Evolutionary conservation across 2,797 vertebrate genomes (phyloP), one percentile per base, ranked within the genome.

Genomic region (Melanotaenia maccullochi): DNA sequence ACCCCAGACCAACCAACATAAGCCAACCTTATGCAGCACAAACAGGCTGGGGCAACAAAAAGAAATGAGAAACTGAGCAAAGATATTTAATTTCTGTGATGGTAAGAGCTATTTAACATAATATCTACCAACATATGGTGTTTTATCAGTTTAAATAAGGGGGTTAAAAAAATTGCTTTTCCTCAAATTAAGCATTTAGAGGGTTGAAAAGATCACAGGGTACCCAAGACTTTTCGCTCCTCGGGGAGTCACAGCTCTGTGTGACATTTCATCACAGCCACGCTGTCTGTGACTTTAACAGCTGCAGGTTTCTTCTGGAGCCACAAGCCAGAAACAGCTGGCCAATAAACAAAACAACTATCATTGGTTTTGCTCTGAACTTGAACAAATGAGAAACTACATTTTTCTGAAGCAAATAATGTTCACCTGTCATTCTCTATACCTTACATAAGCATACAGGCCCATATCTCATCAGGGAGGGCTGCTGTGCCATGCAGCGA

Each of bases 191-290:
- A 64, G 14, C 52, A 47, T 32, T 35, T n/a, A 36, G 5, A 5
- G 60, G 0, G 52, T 47, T 20, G 20, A 4, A 67, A 33, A 4
- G 44, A 55, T 16, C 22, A 20, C 20, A 16, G 44, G 54, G 6
- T 2, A 16, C 11, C n/a, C 11, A 42, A 42, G n/a, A 67, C 33
- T 57, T 73, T 57, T 44, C 54, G 56, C 38, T 32, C 49, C 60
- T 56, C 35, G 32, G 61, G 65, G 20, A n/a, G 13, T n/a, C 22
- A 1, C 13, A 47, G 16, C 70, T 33, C 69, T 58, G 4, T 11
- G 30, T 65, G 24, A 65, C 62, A 60, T 49, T 35, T 7, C 3
- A 51, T 14, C 54, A 12, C 5, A 54, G 22, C 35, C 22, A 44
- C 0, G 9, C 22, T 55, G 12, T 52, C 55, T 7, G 59, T 33